phyloP scores from a whole-genome alignment of 2,888 invertebrate genomes.

The Saturnia japonica region DNA sequence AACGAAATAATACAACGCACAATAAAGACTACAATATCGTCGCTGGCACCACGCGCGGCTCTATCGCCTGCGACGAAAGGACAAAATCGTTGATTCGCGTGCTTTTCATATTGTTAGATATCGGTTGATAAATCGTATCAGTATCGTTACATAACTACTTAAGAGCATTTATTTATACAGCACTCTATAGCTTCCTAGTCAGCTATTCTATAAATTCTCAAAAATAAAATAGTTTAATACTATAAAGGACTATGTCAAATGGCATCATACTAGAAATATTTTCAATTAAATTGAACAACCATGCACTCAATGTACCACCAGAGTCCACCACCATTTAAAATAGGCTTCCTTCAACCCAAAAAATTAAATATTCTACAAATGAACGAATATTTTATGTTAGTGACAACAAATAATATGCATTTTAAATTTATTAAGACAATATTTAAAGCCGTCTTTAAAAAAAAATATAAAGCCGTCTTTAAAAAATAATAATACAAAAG shows the following conservation, averaged over 20 bases:
- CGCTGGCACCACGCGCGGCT: too few relatives aligned
- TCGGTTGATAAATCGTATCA: too few relatives aligned
- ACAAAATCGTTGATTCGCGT: too few relatives aligned
- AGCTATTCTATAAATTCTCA: neutral
- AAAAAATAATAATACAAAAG: too few relatives aligned
- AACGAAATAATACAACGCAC: too few relatives aligned
- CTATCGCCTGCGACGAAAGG: too few relatives aligned
- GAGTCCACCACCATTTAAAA: conserved; percentile 4
- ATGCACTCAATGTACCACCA: neutral
- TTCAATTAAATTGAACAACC: neutral
- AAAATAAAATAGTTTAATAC: neutral
- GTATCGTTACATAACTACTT: too few relatives aligned
- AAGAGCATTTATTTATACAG: neutral
- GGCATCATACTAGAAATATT: neutral
- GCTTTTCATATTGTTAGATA: too few relatives aligned
- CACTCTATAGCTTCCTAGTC: neutral
- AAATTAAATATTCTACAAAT: neutral
- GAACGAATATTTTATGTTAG: neutral
- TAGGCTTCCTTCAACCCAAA: neutral
- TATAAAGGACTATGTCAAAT: neutral
- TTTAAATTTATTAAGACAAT: neutral
- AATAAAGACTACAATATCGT: too few relatives aligned
- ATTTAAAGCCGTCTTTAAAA: neutral
- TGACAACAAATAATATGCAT: neutral
- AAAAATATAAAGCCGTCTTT: too few relatives aligned